Evolutionary conservation across 2,797 vertebrate genomes (phyloP), one percentile per base, ranked within the genome.

Genomic region (Scolopax bukidnonensis): DNA sequence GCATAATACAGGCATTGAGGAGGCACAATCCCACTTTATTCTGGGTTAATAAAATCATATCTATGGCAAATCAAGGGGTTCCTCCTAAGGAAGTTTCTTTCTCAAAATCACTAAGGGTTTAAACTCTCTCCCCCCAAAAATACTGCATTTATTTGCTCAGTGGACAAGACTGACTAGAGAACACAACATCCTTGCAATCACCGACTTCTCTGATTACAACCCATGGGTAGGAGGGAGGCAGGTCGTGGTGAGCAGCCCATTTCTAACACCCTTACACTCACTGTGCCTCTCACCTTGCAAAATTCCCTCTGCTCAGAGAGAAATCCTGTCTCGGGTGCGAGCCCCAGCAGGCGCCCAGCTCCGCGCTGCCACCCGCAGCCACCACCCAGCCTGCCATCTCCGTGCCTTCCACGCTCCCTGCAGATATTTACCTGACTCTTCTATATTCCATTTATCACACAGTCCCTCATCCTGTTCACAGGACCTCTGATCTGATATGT

Each of bases 341-440:
- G 68, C 73, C 51, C 84, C 90, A 9, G 53, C 38, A 11, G 47
- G 36, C 69, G 63, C 4, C 11, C 91, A 88, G 92, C 97, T 97
- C 96, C 5, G 84, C 76, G 84, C 24, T 93, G 91, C 94, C 87
- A 96, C 60, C 94, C 69, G 53, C 93, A 93, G 89, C 12, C 69
- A 11, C 30, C 51, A 38, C 87, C n/a, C 24, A 3, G 40, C 27
- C 92, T 38, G 40, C 1, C 8, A 1, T 2, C 38, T 8, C 28
- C 0, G 0, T 4, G 13, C 67, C 54, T 54, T 33, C 19, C 75
- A 19, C 56, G 0, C 17, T 10, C 84, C 27, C 82, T 12, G 91
- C 85, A 14, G 48, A 1, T 12, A 0, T 1, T 30, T 0, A 40
- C 4, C 54, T 6, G 4, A 0, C 27, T 60, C 12, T 1, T 3